Percentiles rank a stretch among this genome's conserved stretches.
phyloP scores from a whole-genome alignment of 2,113 vertebrate genomes.

The Actinemys pallida region DNA sequence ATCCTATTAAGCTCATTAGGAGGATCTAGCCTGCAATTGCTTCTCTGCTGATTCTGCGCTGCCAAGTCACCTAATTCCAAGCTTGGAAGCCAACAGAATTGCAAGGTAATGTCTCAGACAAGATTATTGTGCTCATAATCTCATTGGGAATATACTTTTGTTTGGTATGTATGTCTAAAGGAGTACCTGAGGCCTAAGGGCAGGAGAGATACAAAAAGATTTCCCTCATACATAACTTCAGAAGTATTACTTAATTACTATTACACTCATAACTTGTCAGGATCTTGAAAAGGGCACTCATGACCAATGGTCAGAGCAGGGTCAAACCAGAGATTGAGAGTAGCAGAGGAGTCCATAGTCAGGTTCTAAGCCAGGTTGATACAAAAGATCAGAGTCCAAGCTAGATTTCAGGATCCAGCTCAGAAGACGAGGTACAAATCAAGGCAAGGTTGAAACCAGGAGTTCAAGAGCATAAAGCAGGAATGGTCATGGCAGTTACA shows the following conservation, averaged over 20 bases:
- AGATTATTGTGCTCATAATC: not conserved
- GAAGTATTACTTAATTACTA: not conserved
- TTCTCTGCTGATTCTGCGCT: fast-evolving
- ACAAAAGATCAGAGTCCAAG: not conserved
- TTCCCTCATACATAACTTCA: constrained; percentile 25
- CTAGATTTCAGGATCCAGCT: not conserved
- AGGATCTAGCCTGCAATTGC: not conserved
- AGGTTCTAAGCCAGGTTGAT: not conserved
- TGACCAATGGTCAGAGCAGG: not conserved
- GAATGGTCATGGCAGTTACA: not conserved
- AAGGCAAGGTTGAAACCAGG: not conserved
- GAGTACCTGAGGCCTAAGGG: constrained; percentile 14
- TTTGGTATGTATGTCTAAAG: not conserved
- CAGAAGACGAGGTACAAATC: not conserved
- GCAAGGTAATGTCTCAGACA: not conserved
- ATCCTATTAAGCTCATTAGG: fast-evolving
- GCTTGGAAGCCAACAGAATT: not conserved
- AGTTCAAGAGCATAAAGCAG: not conserved
- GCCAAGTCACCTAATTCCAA: constrained; percentile 42
- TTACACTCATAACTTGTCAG: not conserved
- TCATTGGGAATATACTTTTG: not conserved
- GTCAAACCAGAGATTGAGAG: not conserved
- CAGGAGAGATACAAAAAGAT: not conserved
- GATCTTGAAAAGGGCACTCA: not conserved
- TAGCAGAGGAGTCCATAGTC: not conserved